phyloP scores from a whole-genome alignment of 1,140 invertebrate species.

The Bombus impatiens region DNA sequence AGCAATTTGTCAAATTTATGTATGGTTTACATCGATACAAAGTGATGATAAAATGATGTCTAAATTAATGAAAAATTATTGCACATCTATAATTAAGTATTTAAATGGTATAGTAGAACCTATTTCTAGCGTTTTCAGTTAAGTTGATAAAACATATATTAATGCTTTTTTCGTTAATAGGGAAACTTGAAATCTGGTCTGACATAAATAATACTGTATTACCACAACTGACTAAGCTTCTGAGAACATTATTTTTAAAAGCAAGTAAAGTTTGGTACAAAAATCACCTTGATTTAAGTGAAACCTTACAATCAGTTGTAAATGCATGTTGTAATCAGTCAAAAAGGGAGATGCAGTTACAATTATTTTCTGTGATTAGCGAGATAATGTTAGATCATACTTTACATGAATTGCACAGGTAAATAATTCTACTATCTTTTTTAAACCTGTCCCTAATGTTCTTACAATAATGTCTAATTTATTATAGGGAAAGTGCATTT shows the following conservation, averaged over 20 bases:
- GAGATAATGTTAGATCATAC: slow-evolving; percentile 78
- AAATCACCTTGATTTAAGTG: slow-evolving; percentile 66
- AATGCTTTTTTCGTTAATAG: slow-evolving; percentile 57
- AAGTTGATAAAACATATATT: slow-evolving; percentile 37
- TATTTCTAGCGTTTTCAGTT: slow-evolving; percentile 31
- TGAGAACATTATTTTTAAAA: slow-evolving; percentile 78
- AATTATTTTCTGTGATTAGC: slow-evolving; percentile 76
- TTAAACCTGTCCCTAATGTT: too few relatives aligned
- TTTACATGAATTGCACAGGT: slow-evolving; percentile 78
- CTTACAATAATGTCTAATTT: neutral
- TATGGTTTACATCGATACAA: slow-evolving; percentile 74
- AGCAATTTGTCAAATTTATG: slow-evolving; percentile 74
- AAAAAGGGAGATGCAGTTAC: slow-evolving; percentile 69
- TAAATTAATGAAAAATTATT: slow-evolving; percentile 68
- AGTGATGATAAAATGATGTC: slow-evolving; percentile 48
- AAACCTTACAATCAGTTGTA: slow-evolving; percentile 66
- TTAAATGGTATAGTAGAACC: slow-evolving; percentile 58
- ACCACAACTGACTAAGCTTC: slow-evolving; percentile 72
- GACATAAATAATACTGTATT: slow-evolving; percentile 56
- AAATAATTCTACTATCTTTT: slow-evolving; percentile 29
- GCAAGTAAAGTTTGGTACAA: slow-evolving; percentile 75
- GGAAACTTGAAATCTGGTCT: slow-evolving; percentile 70
- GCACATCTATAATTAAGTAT: slow-evolving; percentile 62
- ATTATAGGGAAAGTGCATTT: slow-evolving; percentile 71
- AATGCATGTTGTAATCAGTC: slow-evolving; percentile 63